These are phyloP conservation scores for Zaprionus africanus DNA, from an alignment of 1,140 invertebrate genomes.

Conservation along the genomic window DNA sequence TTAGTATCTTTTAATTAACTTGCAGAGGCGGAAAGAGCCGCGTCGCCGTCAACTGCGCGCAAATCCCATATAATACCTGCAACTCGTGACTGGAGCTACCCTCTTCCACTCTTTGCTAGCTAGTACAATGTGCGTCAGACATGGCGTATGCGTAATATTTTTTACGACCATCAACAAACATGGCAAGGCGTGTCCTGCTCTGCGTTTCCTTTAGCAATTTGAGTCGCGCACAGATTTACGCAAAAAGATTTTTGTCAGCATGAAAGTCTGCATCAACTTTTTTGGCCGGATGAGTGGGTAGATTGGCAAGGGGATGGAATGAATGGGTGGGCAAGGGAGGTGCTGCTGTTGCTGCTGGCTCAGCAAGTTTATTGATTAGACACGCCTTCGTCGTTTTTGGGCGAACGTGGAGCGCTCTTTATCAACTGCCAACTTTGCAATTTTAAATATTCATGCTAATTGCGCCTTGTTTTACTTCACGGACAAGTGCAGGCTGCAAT, in stretches of 20 bases:
- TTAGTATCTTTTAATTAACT: constrained; percentile 81
- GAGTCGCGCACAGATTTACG: constrained; percentile 61
- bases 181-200: background rate
- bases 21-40: constrained; percentile 32
- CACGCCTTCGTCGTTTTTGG: constrained; percentile 15
- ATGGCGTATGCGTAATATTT: constrained; percentile 80
- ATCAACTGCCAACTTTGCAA: constrained; percentile 53
- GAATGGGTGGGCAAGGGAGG: background rate
- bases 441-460: constrained; percentile 75
- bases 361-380: constrained; percentile 80
- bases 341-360: constrained; percentile 39
- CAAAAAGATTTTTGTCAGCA: constrained; percentile 74
- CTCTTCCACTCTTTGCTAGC: background rate
- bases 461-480: constrained; percentile 31
- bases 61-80: constrained; percentile 52
- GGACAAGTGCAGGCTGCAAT: constrained; percentile 69
- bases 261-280: constrained; percentile 48
- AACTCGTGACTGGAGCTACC: constrained; percentile 7
- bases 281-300: background rate
- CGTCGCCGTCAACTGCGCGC: constrained; percentile 51
- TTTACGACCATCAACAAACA: constrained; percentile 68
- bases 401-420: constrained; percentile 31
- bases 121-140: constrained; percentile 58
- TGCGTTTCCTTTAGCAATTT: constrained; percentile 55
- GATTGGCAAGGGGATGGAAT: background rate